phyloP scores from a whole-genome alignment of 1,140 invertebrate genomes.

The Drosophila elegans region DNA sequence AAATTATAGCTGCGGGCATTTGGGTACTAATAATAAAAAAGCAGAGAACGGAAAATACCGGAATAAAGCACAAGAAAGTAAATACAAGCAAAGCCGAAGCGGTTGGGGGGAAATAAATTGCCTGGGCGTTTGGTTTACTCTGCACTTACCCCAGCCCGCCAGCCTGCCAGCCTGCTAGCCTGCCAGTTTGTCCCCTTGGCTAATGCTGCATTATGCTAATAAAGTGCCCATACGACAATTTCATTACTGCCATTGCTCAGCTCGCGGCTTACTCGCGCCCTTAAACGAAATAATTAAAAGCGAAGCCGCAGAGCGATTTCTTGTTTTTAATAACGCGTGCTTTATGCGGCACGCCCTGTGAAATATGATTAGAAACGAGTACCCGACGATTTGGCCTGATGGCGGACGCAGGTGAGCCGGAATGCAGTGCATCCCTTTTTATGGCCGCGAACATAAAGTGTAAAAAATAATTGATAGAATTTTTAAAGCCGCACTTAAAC shows the following conservation, averaged over 20 bases:
- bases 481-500: conserved; percentile 68
- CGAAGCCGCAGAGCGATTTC: conserved; percentile 28
- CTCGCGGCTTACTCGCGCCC: conserved; percentile 28
- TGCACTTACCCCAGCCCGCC: not conserved
- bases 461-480: conserved; percentile 80
- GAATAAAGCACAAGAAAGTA: conserved; percentile 45
- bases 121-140: conserved; percentile 37
- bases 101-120: conserved; percentile 48
- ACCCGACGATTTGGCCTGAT: conserved; percentile 14
- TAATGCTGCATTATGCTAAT: conserved; percentile 70
- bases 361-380: conserved; percentile 33
- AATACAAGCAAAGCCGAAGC: conserved; percentile 17
- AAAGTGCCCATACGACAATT: conserved; percentile 72
- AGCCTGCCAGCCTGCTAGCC: too few species aligned
- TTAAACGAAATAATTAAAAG: conserved; percentile 71
- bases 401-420: conserved; percentile 35
- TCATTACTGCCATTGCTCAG: conserved; percentile 55
- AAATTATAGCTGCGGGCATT: conserved; percentile 78
- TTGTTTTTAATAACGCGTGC: conserved; percentile 44
- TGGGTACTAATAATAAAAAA: conserved; percentile 68
- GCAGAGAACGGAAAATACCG: conserved; percentile 27
- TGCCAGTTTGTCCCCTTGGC: conserved; percentile 13
- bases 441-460: conserved; percentile 60
- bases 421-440: conserved; percentile 46
- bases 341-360: conserved; percentile 43